Evolutionary conservation across 2,888 invertebrate genomes (phyloP).

Genomic region (Ashinkailepas kermadecensis): DNA sequence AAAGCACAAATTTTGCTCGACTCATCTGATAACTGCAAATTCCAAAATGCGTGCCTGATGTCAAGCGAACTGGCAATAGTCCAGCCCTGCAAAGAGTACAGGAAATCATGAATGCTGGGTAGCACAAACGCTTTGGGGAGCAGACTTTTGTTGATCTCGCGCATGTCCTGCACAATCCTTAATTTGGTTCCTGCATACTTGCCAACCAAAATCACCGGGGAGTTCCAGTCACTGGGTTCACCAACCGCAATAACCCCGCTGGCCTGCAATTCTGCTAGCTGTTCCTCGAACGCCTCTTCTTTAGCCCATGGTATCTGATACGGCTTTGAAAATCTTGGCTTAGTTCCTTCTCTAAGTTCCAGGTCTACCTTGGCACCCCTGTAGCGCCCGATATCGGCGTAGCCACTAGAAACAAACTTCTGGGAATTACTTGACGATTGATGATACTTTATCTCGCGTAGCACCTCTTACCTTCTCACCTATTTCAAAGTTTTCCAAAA

Average conservation of each 20-base stretch:
- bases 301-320: too few relatives aligned
- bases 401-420: background rate
- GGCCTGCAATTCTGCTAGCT: too few relatives aligned
- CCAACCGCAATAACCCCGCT: background rate
- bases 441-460: background rate
- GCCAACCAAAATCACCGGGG: background rate
- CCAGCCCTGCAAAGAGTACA: background rate
- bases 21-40: background rate
- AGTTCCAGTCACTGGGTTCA: background rate
- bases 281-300: too few relatives aligned
- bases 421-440: too few relatives aligned
- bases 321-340: too few relatives aligned
- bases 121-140: background rate
- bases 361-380: too few relatives aligned
- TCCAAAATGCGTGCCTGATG: background rate
- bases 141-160: background rate
- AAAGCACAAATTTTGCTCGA: background rate
- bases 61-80: background rate
- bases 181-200: background rate
- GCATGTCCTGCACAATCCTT: background rate
- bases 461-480: background rate
- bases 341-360: too few relatives aligned
- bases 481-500: background rate
- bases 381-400: background rate
- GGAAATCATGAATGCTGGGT: background rate